Conservation (phyloP, 2,888 invertebrate genomes). For the Monochamus alternatus region DNA sequence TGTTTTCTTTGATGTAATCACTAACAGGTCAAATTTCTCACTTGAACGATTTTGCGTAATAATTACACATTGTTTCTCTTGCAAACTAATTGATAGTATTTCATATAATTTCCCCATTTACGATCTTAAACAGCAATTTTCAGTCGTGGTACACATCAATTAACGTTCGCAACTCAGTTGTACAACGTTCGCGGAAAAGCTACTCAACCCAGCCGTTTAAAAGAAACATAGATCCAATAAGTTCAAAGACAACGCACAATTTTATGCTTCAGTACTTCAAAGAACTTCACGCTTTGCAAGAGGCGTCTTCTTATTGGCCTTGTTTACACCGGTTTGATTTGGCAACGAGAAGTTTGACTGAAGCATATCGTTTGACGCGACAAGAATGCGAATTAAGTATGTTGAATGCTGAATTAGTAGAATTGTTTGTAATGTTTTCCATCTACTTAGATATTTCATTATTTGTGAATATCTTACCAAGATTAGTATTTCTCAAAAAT, state of each 20-base stretch:
- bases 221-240: neutral
- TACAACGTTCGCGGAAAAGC: neutral
- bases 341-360: no score
- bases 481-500: no score
- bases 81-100: constrained; percentile 12
- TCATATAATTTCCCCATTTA: constrained; percentile 18
- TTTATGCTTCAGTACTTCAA: constrained; percentile 9
- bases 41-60: constrained; percentile 9
- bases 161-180: constrained; percentile 5
- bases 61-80: constrained; percentile 13
- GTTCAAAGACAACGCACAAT: constrained; percentile 7
- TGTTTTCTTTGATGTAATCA: neutral
- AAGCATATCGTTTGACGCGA: no score
- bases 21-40: constrained; percentile 5
- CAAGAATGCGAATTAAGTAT: no score
- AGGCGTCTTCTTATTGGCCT: no score
- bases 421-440: no score
- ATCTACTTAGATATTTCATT: no score
- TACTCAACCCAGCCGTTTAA: neutral
- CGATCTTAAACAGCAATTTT: neutral
- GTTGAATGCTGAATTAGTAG: no score
- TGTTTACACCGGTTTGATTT: no score
- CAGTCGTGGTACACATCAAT: constrained; percentile 5
- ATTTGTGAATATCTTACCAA: no score
- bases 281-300: constrained; percentile 2